A percentile compares a stretch with the other conserved stretches of the same genome.
These are phyloP conservation scores for Acomys russatus DNA, from an alignment of 2,797 vertebrate genomes.

Conservation along the genomic window DNA sequence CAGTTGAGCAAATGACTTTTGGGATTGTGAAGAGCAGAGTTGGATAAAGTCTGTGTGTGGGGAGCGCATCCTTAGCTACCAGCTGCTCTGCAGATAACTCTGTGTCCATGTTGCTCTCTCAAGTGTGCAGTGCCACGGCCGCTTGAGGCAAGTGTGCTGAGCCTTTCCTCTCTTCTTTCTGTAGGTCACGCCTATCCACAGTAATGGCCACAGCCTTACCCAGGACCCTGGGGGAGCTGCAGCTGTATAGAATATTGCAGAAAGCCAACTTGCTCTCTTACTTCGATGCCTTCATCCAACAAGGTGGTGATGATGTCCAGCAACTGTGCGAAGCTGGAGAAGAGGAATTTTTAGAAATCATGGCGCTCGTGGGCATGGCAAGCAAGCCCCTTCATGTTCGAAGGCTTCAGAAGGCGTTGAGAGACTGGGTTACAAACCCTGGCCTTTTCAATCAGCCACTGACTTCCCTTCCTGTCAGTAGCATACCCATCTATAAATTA, in stretches of 20 bases:
- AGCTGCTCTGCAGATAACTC: not conserved
- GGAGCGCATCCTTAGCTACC: not conserved
- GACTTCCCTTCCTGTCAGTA: conserved; percentile 97
- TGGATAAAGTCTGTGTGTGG: not conserved
- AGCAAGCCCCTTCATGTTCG: conserved; percentile 98
- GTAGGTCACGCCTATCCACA: conserved; percentile 86
- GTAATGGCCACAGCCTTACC: conserved; percentile 97
- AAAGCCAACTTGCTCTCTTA: conserved; percentile 98
- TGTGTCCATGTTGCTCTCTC: not conserved
- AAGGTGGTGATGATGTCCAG: conserved; percentile 99
- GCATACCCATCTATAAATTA: conserved; percentile 98
- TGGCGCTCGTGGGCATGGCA: conserved; percentile 99
- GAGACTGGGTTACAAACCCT: conserved; percentile 99
- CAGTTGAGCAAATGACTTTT: not conserved
- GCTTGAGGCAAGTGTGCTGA: conserved; percentile 36
- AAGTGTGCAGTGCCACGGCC: not conserved
- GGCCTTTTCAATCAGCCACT: conserved; percentile 98
- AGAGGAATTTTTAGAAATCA: conserved; percentile 99
- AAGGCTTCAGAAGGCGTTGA: conserved; percentile 97
- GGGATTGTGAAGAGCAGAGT: not conserved
- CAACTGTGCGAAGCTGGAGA: conserved; percentile 99
- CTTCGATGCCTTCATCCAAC: conserved; percentile 99
- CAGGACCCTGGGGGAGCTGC: conserved; percentile 98
- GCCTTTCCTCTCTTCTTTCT: conserved; percentile 59
- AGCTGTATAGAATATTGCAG: conserved; percentile 98